These are phyloP conservation scores for Anthophora plumipes DNA, from an alignment of 2,888 invertebrate genomes.

Conservation along the genomic window DNA sequence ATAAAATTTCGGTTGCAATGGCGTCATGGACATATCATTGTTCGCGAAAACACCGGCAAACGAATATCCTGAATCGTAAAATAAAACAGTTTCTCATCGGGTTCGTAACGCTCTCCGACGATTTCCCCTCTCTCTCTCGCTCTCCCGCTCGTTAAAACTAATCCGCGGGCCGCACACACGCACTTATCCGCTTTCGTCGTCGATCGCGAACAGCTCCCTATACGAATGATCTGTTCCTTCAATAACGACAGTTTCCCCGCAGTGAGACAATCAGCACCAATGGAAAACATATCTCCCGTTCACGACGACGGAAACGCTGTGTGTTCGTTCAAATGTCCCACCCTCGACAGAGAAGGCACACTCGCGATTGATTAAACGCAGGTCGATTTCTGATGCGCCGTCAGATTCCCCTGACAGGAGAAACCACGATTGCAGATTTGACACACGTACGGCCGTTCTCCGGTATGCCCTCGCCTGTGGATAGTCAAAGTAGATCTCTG, in stretches of 20 bases:
- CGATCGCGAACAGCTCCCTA: neutral
- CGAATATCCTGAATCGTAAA: conserved; percentile 8
- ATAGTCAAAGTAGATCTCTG: conserved; percentile 86
- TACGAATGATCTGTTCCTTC: neutral
- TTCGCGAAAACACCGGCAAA: neutral
- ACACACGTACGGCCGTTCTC: conserved; percentile 85
- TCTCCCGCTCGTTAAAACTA: neutral
- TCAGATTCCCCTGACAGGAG: conserved; percentile 84
- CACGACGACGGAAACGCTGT: neutral
- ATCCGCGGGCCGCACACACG: neutral
- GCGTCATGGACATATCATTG: conserved; percentile 8
- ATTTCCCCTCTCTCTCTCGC: neutral
- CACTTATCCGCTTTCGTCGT: neutral
- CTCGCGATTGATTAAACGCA: conserved; percentile 76
- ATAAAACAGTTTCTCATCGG: conserved; percentile 8
- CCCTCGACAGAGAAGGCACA: conserved; percentile 35
- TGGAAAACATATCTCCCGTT: neutral
- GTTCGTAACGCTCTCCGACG: neutral
- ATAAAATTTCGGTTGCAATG: conserved; percentile 34
- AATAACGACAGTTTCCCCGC: neutral
- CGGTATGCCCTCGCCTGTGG: conserved; percentile 85
- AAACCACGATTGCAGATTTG: conserved; percentile 84
- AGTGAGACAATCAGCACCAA: conserved; percentile 29
- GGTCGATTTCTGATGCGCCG: conserved; percentile 83
- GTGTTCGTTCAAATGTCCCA: conserved; percentile 25